Percentiles rank a stretch among this genome's conserved stretches.
Evolutionary conservation across 2,797 vertebrate species (phyloP).

Genomic region (Miichthys miiuy): DNA sequence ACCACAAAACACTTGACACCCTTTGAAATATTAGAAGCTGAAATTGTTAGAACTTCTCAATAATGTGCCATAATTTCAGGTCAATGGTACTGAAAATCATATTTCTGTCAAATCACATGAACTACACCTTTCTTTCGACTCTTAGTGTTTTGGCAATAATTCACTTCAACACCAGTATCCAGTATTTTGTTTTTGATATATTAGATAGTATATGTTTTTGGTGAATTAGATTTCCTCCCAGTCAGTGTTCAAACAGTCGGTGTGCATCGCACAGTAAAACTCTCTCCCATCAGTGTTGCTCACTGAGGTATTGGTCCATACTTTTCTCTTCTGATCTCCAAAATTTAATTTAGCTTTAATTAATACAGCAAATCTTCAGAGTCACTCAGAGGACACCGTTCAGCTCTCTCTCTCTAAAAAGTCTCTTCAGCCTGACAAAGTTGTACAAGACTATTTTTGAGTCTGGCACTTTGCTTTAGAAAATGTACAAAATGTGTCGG

Average conservation of each 20-base stretch:
- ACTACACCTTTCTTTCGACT: neutral
- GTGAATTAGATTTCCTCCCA: slow-evolving; percentile 10
- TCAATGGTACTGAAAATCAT: slow-evolving; percentile 25
- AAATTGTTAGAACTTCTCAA: slow-evolving; percentile 42
- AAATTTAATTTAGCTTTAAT: slow-evolving; percentile 61
- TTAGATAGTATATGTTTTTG: slow-evolving; percentile 4
- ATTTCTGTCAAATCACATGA: slow-evolving; percentile 37
- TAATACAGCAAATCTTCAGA: slow-evolving; percentile 48
- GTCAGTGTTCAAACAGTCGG: slow-evolving; percentile 9
- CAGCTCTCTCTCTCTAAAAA: slow-evolving; percentile 8
- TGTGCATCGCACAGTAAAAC: slow-evolving; percentile 19
- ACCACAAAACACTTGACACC: slow-evolving; percentile 33
- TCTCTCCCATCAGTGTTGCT: slow-evolving; percentile 28
- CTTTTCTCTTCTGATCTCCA: slow-evolving; percentile 43
- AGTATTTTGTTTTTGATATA: neutral
- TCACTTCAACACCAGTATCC: neutral
- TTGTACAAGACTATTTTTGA: slow-evolving; percentile 19
- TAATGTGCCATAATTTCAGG: slow-evolving; percentile 28
- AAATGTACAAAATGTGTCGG: slow-evolving; percentile 13
- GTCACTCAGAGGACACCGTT: slow-evolving; percentile 55
- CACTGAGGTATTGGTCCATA: slow-evolving; percentile 29
- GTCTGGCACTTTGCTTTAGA: neutral
- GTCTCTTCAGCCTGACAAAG: slow-evolving; percentile 30
- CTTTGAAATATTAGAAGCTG: slow-evolving; percentile 36
- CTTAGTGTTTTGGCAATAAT: slow-evolving; percentile 9